Evolutionary conservation across 2,888 invertebrate species (phyloP).

Genomic region (Tetramorium bicarinatum): DNA sequence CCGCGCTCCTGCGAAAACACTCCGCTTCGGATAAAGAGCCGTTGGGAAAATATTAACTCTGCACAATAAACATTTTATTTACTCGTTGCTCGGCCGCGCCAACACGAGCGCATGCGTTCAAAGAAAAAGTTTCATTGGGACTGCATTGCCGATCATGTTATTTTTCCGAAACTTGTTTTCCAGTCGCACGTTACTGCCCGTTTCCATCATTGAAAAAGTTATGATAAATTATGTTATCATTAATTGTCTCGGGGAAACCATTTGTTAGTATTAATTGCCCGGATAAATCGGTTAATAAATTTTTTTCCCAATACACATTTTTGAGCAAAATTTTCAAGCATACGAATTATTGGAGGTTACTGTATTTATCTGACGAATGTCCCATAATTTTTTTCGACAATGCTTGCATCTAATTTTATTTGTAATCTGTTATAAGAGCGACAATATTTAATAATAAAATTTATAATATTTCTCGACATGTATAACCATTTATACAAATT

Average conservation of each 20-base stretch:
- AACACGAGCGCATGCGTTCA: conserved; percentile 27
- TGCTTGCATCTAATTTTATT: background rate
- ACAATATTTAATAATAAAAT: background rate
- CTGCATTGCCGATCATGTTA: conserved; percentile 24
- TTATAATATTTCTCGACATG: background rate
- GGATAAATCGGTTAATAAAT: background rate
- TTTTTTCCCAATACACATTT: background rate
- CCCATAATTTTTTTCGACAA: background rate
- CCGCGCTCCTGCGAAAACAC: conserved; percentile 31
- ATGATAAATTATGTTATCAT: background rate
- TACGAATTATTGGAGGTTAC: background rate
- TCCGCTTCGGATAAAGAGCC: conserved; percentile 27
- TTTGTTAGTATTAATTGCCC: background rate
- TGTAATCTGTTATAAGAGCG: background rate
- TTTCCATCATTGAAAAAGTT: conserved; percentile 18
- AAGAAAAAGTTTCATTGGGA: conserved; percentile 33
- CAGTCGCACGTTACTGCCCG: background rate
- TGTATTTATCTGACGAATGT: background rate
- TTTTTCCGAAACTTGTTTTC: conserved; percentile 38
- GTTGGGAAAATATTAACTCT: conserved; percentile 47
- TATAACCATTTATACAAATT: background rate
- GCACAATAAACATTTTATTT: conserved; percentile 54
- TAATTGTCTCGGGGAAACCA: background rate
- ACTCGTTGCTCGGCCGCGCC: conserved; percentile 12
- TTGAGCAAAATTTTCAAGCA: background rate